Evolutionary conservation across 2,113 vertebrate genomes (phyloP), one percentile per base, ranked within the genome.

Genomic region (Mesembrinibis cayennensis): DNA sequence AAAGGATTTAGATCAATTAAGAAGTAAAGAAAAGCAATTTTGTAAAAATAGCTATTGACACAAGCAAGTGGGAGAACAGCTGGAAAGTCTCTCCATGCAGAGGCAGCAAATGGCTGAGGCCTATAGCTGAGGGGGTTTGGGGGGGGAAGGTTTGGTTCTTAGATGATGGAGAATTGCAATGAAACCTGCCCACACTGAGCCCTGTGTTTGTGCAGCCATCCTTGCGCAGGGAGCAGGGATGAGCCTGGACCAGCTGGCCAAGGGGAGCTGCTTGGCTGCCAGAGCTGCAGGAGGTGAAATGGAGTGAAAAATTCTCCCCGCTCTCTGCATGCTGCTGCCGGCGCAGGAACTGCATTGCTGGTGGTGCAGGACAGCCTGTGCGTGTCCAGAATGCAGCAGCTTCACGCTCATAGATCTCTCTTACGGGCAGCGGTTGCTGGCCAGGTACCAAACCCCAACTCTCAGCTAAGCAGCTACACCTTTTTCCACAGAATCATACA

Each of bases 1-100:
- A 94, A 97, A 96, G 97, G 97, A 97, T 97, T 97, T 98, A 95
- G 61, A 88, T 97, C 97, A 97, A 98, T 98, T 98, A 97, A 97
- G 78, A 85, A 91, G 92, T 91, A 80, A 96, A 91, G 91, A 96
- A 97, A 93, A 90, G 63, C 84, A 95, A 53, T 82, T 59, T 81
- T 72, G 88, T 95, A 96, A 96, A 97, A 97, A 95, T 93, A 97
- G 91, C 82, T 93, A 10, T 93, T 94, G 89, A 89, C 74, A 95
- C 78, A 93, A 91, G 87, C 62, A 58, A 80, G 82, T 7, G n/a
- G 27, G 78, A 78, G 84, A 91, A 88, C 49, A 74, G 77, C 87
- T 95, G 82, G 50, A 30, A 92, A 82, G 66, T 55, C 56, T 92
- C 30, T 62, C 42, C 8, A 6, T n/a, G 56, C 34, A 59, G 67